Percentiles rank a stretch among this genome's conserved stretches.
Evolutionary conservation across 2,797 vertebrate genomes (phyloP).

Genomic region (Lacerta agilis): DNA sequence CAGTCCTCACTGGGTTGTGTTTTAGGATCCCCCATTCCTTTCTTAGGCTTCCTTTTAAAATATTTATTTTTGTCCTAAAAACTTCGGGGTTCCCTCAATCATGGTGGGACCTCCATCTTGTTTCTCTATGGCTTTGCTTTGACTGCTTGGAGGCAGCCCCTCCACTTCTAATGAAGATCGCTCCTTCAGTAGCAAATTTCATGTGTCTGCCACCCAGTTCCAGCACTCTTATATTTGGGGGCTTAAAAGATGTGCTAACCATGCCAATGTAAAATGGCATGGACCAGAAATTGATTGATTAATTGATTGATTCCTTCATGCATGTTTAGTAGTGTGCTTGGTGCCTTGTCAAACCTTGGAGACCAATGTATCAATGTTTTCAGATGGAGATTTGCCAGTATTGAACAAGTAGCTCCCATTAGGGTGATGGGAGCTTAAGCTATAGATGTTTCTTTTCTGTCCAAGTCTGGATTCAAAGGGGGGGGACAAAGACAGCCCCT

Average conservation of each 20-base stretch:
- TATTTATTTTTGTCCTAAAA: no score
- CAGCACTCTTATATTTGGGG: not conserved
- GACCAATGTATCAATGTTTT: slow-evolving; percentile 69
- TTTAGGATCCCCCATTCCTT: no score
- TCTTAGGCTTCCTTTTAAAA: no score
- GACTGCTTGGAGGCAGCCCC: no score
- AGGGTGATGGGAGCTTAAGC: slow-evolving; percentile 56
- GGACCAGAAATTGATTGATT: not conserved
- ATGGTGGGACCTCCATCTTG: no score
- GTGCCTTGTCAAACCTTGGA: slow-evolving; percentile 65
- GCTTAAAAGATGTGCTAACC: no score
- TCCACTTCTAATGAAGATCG: not conserved
- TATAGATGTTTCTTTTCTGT: slow-evolving; percentile 8
- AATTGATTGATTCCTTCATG: not conserved
- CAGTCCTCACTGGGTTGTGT: no score
- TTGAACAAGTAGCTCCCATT: not conserved
- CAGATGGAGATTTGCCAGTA: slow-evolving; percentile 48
- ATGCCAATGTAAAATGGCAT: not conserved
- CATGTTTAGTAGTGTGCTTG: slow-evolving; percentile 19
- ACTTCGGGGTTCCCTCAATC: no score
- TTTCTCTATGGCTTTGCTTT: not conserved
- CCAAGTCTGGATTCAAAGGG: slow-evolving; percentile 48
- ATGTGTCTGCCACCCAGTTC: not conserved
- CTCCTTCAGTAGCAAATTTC: not conserved
- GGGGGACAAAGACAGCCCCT: not conserved